Percentiles rank a stretch among this genome's conserved stretches.
Evolutionary conservation across 2,888 invertebrate species (phyloP).

Genomic region (Troides helena): DNA sequence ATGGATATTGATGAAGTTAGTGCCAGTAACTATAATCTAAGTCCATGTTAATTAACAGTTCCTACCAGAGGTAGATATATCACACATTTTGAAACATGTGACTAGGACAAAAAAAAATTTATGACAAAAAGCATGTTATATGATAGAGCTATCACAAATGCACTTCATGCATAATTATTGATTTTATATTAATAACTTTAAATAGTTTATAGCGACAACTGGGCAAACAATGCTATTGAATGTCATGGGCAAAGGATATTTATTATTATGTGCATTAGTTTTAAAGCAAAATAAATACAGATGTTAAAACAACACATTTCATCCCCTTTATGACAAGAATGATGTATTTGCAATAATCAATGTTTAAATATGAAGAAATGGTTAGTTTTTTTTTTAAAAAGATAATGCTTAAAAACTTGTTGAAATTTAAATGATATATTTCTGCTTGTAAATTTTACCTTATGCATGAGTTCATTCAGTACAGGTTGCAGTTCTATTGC

Average conservation of each 20-base stretch:
- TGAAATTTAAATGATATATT: too few species aligned
- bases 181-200: not conserved
- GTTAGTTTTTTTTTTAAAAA: too few species aligned
- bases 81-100: too few species aligned
- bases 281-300: not conserved
- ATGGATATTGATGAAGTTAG: too few species aligned
- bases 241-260: not conserved
- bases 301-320: not conserved
- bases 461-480: conserved; percentile 90
- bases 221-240: not conserved
- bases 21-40: too few species aligned
- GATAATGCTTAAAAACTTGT: too few species aligned
- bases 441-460: conserved; percentile 49
- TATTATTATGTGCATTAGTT: not conserved
- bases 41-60: too few species aligned
- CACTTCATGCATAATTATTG: not conserved
- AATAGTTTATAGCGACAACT: not conserved
- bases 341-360: too few species aligned
- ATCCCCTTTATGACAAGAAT: too few species aligned
- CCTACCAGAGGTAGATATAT: too few species aligned
- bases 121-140: not conserved
- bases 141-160: not conserved
- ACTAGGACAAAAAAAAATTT: not conserved
- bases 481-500: conserved; percentile 86
- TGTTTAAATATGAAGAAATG: too few species aligned